phyloP scores from a whole-genome alignment of 2,797 vertebrate genomes.

The Lacerta agilis region DNA sequence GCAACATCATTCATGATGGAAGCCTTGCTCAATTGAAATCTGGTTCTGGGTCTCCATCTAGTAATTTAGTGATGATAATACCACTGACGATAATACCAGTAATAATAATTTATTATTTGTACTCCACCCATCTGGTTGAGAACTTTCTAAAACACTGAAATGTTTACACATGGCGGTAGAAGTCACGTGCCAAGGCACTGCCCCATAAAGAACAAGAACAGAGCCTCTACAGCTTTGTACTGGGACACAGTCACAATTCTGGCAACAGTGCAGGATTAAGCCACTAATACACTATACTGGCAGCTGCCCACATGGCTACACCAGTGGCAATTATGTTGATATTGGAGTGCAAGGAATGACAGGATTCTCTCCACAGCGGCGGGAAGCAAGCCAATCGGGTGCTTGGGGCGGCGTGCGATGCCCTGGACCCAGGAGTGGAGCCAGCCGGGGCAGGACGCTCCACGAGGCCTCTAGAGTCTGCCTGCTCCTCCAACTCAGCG shows the following conservation, averaged over 20 bases:
- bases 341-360: not conserved
- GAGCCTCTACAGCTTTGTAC: not conserved
- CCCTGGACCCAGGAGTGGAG: rapidly evolving
- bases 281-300: not conserved
- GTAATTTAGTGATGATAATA: not conserved
- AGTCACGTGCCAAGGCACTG: not conserved
- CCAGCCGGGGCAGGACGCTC: too few species aligned
- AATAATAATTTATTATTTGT: too few species aligned
- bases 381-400: too few species aligned
- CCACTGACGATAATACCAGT: too few species aligned
- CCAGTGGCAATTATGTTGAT: not conserved
- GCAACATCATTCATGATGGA: not conserved
- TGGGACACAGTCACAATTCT: too few species aligned
- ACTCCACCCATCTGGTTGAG: too few species aligned
- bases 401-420: too few species aligned
- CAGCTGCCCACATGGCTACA: not conserved
- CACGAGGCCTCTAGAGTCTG: too few species aligned
- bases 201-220: not conserved
- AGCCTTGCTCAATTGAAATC: not conserved
- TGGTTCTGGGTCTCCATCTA: not conserved
- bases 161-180: not conserved
- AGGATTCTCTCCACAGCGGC: not conserved
- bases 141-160: not conserved
- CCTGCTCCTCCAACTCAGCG: too few species aligned
- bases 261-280: not conserved